Evolutionary conservation across 2,888 invertebrate genomes (phyloP).

Genomic region (Lycocerus yunnanus): DNA sequence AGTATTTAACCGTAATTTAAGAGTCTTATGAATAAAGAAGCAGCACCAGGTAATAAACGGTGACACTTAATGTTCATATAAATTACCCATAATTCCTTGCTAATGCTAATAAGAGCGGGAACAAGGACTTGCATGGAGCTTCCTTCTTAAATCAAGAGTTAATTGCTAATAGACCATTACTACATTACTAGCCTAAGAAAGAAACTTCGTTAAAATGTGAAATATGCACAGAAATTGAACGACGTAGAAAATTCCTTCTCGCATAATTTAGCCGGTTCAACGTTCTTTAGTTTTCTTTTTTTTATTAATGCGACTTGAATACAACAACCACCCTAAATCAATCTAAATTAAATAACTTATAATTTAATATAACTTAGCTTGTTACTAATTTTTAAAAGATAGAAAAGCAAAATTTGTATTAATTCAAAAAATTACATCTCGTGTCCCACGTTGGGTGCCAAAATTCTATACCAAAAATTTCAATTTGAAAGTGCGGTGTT

Average conservation of each 20-base stretch:
- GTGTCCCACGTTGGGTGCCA: too few relatives aligned
- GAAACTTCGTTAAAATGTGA: constrained; percentile 30
- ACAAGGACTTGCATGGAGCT: constrained; percentile 28
- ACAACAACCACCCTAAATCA: background rate
- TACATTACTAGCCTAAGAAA: constrained; percentile 29
- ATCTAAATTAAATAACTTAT: too few relatives aligned
- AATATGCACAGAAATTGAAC: constrained; percentile 21
- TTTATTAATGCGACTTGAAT: background rate
- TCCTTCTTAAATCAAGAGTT: constrained; percentile 39
- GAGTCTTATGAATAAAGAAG: constrained; percentile 34
- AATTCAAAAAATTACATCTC: too few relatives aligned
- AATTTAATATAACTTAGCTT: too few relatives aligned
- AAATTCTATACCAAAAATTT: too few relatives aligned
- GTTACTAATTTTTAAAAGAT: too few relatives aligned
- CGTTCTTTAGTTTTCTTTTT: background rate
- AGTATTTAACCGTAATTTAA: constrained; percentile 30
- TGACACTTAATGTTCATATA: constrained; percentile 37
- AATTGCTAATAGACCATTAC: constrained; percentile 39
- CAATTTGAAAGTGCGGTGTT: too few relatives aligned
- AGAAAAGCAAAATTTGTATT: too few relatives aligned
- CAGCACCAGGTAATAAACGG: constrained; percentile 32
- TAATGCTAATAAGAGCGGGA: constrained; percentile 38
- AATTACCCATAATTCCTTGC: constrained; percentile 38
- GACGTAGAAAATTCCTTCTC: background rate
- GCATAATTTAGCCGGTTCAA: background rate